Base-by-base conservation (phyloP, 2,113 vertebrate genomes). In the Alaudala cheleensis region DNA sequence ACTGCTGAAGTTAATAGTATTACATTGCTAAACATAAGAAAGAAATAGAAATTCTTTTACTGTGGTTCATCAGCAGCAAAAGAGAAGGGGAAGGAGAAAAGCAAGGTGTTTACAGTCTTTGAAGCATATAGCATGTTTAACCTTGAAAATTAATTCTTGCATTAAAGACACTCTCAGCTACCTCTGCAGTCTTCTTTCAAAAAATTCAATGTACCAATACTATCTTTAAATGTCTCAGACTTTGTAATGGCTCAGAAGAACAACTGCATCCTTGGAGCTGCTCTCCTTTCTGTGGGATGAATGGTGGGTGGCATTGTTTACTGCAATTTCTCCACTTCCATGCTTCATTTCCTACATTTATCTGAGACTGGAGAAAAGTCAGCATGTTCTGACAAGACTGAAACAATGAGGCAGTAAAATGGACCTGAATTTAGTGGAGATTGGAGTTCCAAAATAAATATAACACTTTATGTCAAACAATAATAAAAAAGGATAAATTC, bases 381-480 rank as follows among this genome's bases (percentile, higher is more conserved):
- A 97, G 92, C 94, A 95, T 92, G 92, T 97, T 96, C 93, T 92
- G 57, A 96, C 47, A 90, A 92, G 86, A 94, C 83, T 95, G 92
- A 86, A 91, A 95, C 78, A 80, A 88, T 42, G 92, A 98, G 93
- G 95, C 96, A 97, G 86, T 94, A 95, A 97, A 97, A 98, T 96
- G 95, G 96, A 97, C 96, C 96, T 97, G 97, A 96, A 97, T 90
- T 80, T 78, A 84, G 50, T 76, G 85, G 94, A 97, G 95, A 87
- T 16, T 66, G 24, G 83, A 86, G 53, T 88, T 98, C 96, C 95
- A 96, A 98, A 98, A 98, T 98, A 98, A 98, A 97, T 95, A 97
- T 81, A 98, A 97, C 73, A 96, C 73, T 92, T 95, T 88, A 96
- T 97, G 95, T 97, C 81, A 97, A 98, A 96, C 85, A 74, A 97